Evolutionary conservation across 2,113 vertebrate species (phyloP).

Genomic region (Glareola pratincola): DNA sequence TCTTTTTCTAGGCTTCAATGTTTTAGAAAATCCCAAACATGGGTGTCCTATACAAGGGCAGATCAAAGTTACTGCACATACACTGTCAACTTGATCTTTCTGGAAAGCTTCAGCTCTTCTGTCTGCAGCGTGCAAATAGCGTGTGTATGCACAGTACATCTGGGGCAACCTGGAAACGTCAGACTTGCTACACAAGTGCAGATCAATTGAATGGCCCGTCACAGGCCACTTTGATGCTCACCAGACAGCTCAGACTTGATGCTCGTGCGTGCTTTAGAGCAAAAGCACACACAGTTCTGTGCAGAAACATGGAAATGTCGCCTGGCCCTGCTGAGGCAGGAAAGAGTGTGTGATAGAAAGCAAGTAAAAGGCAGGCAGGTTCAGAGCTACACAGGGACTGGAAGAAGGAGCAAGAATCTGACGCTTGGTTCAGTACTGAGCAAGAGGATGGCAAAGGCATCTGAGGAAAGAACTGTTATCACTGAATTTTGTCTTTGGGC

Average conservation of each 20-base stretch:
- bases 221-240: not conserved
- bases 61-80: not conserved
- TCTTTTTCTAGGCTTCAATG: not conserved
- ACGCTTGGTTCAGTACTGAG: not conserved
- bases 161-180: not conserved
- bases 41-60: not conserved
- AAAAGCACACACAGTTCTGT: not conserved
- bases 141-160: not conserved
- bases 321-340: not conserved
- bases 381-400: not conserved
- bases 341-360: not conserved
- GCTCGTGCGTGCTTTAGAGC: not conserved
- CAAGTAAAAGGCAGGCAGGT: not conserved
- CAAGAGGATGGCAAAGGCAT: not conserved
- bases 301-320: not conserved
- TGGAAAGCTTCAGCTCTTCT: conserved; percentile 10
- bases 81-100: not conserved
- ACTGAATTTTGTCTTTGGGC: not conserved
- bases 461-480: not conserved
- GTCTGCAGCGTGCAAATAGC: not conserved
- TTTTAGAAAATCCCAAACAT: not conserved
- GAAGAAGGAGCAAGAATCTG: not conserved
- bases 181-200: not conserved
- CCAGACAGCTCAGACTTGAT: not conserved
- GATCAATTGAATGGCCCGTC: not conserved